phyloP scores from a whole-genome alignment of 2,888 invertebrate genomes.

The Synanthedon vespiformis region DNA sequence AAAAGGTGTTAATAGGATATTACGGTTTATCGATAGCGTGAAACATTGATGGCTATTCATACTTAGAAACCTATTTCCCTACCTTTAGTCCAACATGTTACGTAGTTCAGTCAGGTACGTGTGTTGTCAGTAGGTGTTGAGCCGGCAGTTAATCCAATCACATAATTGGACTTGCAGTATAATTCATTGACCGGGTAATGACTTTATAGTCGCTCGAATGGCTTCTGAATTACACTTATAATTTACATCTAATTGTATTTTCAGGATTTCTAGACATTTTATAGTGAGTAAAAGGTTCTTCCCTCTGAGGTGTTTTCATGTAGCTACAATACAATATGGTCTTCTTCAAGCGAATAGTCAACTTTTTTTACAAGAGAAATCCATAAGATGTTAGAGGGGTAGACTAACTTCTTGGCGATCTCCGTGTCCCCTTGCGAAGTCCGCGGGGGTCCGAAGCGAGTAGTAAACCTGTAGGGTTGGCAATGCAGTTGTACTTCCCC shows the following conservation, averaged over 20 bases:
- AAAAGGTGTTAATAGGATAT: not conserved
- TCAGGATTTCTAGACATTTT: too few relatives aligned
- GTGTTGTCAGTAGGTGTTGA: slow-evolving; percentile 22
- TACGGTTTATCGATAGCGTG: not conserved
- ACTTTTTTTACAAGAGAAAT: too few relatives aligned
- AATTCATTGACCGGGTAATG: slow-evolving; percentile 58
- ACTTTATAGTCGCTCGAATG: slow-evolving; percentile 32
- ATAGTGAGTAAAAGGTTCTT: too few relatives aligned
- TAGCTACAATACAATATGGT: too few relatives aligned
- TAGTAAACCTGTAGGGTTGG: too few relatives aligned
- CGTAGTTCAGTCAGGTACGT: slow-evolving; percentile 10
- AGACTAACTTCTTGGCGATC: too few relatives aligned
- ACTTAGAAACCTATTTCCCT: not conserved
- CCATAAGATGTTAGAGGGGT: too few relatives aligned
- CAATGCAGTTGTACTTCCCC: too few relatives aligned
- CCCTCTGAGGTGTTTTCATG: too few relatives aligned
- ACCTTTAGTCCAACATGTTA: slow-evolving; percentile 7
- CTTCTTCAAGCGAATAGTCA: too few relatives aligned
- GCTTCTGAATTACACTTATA: slow-evolving; percentile 20
- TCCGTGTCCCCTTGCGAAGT: too few relatives aligned
- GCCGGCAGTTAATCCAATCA: slow-evolving; percentile 53
- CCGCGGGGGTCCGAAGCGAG: too few relatives aligned
- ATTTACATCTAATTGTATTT: not conserved
- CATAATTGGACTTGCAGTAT: slow-evolving; percentile 56
- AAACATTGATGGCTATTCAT: not conserved